A percentile compares a stretch with the other conserved stretches of the same genome.
These are phyloP conservation scores for Cryptoleucopteryx plumbea DNA, from an alignment of 2,113 vertebrate species.

Conservation along the genomic window DNA sequence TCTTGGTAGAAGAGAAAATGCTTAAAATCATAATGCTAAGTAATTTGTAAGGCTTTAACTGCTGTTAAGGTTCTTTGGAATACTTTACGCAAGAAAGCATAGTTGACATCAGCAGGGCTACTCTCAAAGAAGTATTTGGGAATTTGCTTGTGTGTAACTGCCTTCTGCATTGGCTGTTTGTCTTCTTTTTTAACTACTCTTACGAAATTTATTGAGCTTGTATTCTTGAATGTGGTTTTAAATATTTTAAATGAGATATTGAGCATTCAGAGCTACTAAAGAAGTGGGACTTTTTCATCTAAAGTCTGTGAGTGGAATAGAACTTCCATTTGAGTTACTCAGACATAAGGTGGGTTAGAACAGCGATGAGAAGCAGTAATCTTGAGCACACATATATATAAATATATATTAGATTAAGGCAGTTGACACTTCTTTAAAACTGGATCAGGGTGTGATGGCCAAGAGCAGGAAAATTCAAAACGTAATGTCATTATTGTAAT, in stretches of 20 bases:
- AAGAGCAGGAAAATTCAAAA: background rate
- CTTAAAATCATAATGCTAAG: background rate
- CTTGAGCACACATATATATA: background rate
- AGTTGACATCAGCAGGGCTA: background rate
- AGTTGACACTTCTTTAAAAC: background rate
- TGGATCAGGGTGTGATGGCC: background rate
- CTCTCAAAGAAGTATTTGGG: background rate
- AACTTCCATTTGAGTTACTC: background rate
- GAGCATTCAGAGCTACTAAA: background rate
- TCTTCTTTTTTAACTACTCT: background rate
- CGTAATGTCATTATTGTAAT: background rate
- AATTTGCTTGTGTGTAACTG: background rate
- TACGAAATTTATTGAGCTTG: background rate
- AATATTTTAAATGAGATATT: background rate
- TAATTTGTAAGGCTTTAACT: background rate
- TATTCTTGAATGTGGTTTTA: background rate
- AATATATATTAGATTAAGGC: background rate
- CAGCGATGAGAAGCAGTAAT: background rate
- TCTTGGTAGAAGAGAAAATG: background rate
- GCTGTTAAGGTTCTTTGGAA: background rate
- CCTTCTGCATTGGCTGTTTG: background rate
- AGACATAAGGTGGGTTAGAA: background rate
- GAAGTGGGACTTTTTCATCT: background rate
- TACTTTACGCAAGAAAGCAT: background rate
- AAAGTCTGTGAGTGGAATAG: background rate